phyloP scores from a whole-genome alignment of 2,797 vertebrate genomes.

The Acomys russatus region DNA sequence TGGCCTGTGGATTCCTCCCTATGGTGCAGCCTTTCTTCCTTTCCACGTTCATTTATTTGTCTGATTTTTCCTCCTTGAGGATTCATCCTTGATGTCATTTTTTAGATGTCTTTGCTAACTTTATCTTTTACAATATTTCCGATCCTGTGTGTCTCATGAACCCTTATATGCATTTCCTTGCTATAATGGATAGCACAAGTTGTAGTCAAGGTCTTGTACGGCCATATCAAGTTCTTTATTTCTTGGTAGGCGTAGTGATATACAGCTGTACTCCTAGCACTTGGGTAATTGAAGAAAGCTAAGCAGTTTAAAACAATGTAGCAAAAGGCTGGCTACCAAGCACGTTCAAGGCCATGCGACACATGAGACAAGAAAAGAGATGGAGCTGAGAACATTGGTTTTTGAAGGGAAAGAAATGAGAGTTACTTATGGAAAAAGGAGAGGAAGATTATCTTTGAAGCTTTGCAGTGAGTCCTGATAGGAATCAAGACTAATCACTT shows the following conservation, averaged over 20 bases:
- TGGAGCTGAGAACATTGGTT: background rate
- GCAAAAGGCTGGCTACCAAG: background rate
- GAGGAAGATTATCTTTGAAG: background rate
- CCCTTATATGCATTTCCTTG: background rate
- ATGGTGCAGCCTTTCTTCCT: background rate
- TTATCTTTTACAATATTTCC: background rate
- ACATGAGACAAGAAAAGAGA: background rate
- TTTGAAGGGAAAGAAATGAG: background rate
- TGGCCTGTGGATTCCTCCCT: background rate
- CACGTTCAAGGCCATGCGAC: background rate
- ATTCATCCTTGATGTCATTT: conserved; percentile 49
- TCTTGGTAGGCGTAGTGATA: background rate
- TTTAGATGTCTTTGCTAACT: conserved; percentile 29
- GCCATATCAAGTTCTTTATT: background rate
- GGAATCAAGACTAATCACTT: background rate
- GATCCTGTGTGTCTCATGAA: background rate
- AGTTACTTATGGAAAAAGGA: background rate
- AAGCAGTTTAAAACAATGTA: background rate
- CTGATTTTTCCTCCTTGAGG: conserved; percentile 21
- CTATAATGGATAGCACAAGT: background rate
- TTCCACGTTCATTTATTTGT: background rate
- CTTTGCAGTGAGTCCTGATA: background rate
- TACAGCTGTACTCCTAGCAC: background rate
- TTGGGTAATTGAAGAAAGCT: background rate
- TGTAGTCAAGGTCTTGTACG: background rate